A percentile compares a stretch with the other conserved stretches of the same genome.
phyloP scores from a whole-genome alignment of 53 echinoderm and acorn worm genomes.

The Pentamera pediparva region DNA sequence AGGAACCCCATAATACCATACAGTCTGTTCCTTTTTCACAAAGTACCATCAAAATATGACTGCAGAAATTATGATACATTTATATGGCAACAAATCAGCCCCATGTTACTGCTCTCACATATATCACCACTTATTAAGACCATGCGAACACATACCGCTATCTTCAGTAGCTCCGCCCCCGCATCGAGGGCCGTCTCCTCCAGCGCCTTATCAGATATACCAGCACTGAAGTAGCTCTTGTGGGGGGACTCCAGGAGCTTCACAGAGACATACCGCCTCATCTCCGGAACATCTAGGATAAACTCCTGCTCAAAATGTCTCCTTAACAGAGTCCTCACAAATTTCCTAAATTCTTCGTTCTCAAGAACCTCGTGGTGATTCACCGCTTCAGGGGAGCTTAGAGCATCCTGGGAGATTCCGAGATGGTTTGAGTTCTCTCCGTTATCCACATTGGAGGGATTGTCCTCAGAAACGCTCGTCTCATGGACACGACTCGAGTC shows the following conservation, averaged over 20 bases:
- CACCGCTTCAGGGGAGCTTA: too few species aligned
- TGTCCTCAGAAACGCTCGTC: background rate
- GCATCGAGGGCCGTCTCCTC: conserved; percentile 66
- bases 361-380: too few species aligned
- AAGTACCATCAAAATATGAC: too few species aligned
- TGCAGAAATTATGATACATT: too few species aligned
- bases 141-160: conserved; percentile 90
- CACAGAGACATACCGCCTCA: conserved; percentile 54
- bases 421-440: too few species aligned
- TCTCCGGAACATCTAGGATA: conserved; percentile 57
- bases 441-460: too few species aligned
- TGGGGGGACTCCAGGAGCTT: conserved; percentile 59
- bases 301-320: conserved; percentile 56
- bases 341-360: conserved; percentile 33
- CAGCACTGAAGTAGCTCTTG: conserved; percentile 55
- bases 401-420: too few species aligned
- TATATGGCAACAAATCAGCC: too few species aligned
- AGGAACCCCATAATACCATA: too few species aligned
- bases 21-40: too few species aligned
- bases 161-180: conserved; percentile 58
- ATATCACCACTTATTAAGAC: too few species aligned
- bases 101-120: too few species aligned
- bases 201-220: conserved; percentile 64
- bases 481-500: background rate
- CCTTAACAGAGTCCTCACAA: conserved; percentile 55